Evolutionary conservation across 1,140 invertebrate species (phyloP).

Genomic region (Apis dorsata): DNA sequence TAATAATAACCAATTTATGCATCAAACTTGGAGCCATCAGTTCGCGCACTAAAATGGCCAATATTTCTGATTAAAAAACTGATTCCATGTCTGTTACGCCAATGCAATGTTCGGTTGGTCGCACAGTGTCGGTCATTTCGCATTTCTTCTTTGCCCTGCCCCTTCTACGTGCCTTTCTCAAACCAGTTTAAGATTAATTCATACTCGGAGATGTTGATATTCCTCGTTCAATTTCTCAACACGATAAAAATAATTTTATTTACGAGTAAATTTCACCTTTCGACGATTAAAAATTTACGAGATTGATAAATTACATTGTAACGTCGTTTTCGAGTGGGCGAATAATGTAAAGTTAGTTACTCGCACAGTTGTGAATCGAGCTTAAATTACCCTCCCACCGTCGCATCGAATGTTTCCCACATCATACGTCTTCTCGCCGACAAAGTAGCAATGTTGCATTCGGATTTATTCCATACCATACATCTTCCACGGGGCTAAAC

Average conservation of each 20-base stretch:
- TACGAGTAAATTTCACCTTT: not conserved
- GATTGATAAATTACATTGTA: not conserved
- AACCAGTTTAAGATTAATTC: conserved; percentile 28
- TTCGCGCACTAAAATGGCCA: not conserved
- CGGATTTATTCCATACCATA: conserved; percentile 49
- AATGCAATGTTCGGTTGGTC: conserved; percentile 27
- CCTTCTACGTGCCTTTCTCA: conserved; percentile 15
- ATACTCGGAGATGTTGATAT: not conserved
- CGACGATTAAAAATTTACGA: not conserved
- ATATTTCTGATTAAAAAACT: too few species aligned
- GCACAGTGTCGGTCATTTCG: not conserved
- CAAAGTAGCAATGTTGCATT: conserved; percentile 60
- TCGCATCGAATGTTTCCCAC: conserved; percentile 32
- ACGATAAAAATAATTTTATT: not conserved
- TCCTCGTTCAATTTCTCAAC: not conserved
- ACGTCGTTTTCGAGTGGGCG: accelerated
- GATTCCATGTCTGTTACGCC: conserved; percentile 10
- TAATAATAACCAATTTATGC: conserved; percentile 14
- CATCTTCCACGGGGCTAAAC: conserved; percentile 62
- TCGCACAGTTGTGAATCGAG: not conserved
- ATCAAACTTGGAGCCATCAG: not conserved
- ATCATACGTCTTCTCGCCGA: conserved; percentile 53
- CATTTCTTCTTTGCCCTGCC: conserved; percentile 13
- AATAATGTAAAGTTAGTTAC: too few species aligned
- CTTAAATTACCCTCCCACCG: conserved; percentile 24